These are phyloP conservation scores for Parazoanthus darwini DNA, from an alignment of 92 coral and sea anemone genomes.

Conservation along the genomic window DNA sequence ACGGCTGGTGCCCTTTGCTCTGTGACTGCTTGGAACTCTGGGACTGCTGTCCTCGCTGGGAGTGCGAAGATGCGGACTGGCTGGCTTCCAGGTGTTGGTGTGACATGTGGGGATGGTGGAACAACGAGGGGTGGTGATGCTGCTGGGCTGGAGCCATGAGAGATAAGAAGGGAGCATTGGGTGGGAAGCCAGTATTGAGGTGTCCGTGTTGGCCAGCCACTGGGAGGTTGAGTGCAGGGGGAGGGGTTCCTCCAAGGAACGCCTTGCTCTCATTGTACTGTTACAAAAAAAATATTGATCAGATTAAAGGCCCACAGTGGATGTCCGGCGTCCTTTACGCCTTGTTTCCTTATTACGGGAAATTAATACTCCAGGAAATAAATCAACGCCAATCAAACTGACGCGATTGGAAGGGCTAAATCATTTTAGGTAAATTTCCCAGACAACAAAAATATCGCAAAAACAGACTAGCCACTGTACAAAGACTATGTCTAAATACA, in stretches of 20 bases:
- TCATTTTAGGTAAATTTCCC: too few species aligned
- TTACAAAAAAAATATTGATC: not conserved
- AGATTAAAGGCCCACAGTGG: not conserved
- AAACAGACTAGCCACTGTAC: too few species aligned
- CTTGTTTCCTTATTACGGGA: too few species aligned
- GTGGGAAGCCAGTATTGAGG: conserved; percentile 66
- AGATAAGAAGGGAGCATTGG: conserved; percentile 78
- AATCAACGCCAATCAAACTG: not conserved
- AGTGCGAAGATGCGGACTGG: conserved; percentile 70
- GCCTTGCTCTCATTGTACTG: conserved; percentile 81
- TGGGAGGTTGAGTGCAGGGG: conserved; percentile 81
- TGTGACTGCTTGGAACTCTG: conserved; percentile 78
- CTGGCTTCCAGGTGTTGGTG: conserved; percentile 82
- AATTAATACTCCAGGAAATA: too few species aligned
- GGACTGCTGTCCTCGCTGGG: conserved; percentile 75
- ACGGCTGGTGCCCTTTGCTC: conserved; percentile 82
- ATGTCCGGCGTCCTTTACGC: not conserved
- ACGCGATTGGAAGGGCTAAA: too few species aligned
- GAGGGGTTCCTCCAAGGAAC: conserved; percentile 88
- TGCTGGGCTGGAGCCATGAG: conserved; percentile 83
- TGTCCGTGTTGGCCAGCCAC: conserved; percentile 88
- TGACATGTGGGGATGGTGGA: conserved; percentile 80
- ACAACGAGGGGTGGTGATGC: conserved; percentile 77
- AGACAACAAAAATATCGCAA: too few species aligned
- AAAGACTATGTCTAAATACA: too few species aligned